Evolutionary conservation across 35 echinoderm and acorn worm genomes (phyloP).

Genomic region (Apostichopus californicus): DNA sequence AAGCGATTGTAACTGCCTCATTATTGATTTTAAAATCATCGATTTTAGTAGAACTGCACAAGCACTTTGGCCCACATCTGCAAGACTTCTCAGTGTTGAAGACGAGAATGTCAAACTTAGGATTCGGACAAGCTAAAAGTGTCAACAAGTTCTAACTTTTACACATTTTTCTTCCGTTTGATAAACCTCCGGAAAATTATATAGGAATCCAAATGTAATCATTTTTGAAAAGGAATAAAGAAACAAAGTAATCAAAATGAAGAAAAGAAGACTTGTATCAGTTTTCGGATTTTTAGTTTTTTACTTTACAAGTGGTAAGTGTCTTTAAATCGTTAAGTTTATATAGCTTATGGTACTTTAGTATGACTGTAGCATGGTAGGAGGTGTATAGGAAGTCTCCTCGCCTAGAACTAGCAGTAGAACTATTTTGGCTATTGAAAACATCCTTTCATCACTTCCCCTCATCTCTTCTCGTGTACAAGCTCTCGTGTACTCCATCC

Average conservation of each 20-base stretch:
- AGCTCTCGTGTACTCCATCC: no score
- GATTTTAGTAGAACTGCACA: background rate
- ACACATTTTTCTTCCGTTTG: background rate
- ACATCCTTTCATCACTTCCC: no score
- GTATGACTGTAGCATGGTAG: no score
- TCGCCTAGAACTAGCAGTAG: no score
- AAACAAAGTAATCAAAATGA: background rate
- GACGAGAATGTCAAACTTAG: no score
- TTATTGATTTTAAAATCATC: constrained; percentile 25
- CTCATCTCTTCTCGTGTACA: no score
- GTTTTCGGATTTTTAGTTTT: constrained; percentile 13
- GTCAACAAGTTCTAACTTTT: no score
- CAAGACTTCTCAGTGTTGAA: background rate
- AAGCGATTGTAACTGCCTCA: constrained; percentile 28
- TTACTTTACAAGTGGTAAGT: constrained; percentile 11
- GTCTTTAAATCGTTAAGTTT: background rate
- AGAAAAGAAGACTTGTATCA: background rate
- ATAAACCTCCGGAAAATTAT: background rate
- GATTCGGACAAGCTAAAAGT: no score
- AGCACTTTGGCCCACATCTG: constrained; percentile 33
- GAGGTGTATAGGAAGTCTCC: no score
- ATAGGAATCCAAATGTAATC: background rate
- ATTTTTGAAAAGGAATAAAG: background rate
- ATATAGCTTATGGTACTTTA: no score
- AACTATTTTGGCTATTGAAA: no score